phyloP scores from a whole-genome alignment of 1,140 invertebrate species.

The Aphis craccivora region DNA sequence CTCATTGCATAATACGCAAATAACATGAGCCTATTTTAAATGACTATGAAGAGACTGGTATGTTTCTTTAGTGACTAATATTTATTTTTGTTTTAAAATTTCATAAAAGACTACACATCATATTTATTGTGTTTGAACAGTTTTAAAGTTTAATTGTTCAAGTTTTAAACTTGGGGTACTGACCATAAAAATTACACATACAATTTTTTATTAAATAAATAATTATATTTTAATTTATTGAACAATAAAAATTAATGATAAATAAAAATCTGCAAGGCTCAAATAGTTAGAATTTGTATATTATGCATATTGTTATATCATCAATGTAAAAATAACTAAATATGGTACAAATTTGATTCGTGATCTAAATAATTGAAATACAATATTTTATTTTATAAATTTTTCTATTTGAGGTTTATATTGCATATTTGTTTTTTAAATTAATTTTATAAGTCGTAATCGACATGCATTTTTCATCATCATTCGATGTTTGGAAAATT shows the following conservation, averaged over 20 bases:
- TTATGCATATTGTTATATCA: too few species aligned
- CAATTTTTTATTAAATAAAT: neutral
- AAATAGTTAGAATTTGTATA: too few species aligned
- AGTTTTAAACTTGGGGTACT: neutral
- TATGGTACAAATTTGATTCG: too few species aligned
- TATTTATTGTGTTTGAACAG: conserved; percentile 2
- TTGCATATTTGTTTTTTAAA: neutral
- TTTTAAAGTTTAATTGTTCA: neutral
- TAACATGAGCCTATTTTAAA: neutral
- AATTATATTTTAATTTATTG: neutral
- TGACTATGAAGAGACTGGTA: neutral
- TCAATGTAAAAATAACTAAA: too few species aligned
- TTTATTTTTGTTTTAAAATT: conserved; percentile 8
- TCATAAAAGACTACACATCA: neutral
- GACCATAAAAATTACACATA: neutral
- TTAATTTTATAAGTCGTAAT: neutral
- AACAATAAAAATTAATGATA: neutral
- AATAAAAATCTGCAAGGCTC: neutral
- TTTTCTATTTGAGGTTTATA: neutral
- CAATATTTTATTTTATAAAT: neutral
- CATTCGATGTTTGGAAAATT: too few species aligned
- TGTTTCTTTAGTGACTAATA: neutral
- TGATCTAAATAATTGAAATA: too few species aligned
- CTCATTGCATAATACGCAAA: neutral
- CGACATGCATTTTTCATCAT: neutral